Evolutionary conservation across 2,797 vertebrate genomes (phyloP).

Genomic region (Urosaurus nigricauda): DNA sequence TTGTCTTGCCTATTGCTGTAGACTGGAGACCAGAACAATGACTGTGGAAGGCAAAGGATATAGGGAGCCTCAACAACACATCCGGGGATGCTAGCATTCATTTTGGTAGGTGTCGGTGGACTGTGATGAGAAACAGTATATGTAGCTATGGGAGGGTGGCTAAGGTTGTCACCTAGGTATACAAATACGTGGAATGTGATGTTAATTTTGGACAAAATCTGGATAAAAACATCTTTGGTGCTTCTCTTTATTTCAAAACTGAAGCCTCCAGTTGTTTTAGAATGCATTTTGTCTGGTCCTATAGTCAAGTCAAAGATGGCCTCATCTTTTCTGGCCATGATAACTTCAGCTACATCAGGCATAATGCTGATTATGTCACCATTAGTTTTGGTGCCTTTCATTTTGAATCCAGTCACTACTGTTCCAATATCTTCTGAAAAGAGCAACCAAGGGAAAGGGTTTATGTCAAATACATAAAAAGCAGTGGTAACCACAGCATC

Average conservation of each 20-base stretch:
- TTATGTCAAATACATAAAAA: conserved; percentile 74
- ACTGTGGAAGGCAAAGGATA: conserved; percentile 70
- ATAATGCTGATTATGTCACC: conserved; percentile 21
- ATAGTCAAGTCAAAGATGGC: conserved; percentile 61
- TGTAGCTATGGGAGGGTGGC: conserved; percentile 34
- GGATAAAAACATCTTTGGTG: conserved; percentile 63
- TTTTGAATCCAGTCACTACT: conserved; percentile 69
- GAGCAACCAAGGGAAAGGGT: conserved; percentile 77
- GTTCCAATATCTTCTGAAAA: conserved; percentile 47
- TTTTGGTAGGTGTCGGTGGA: conserved; percentile 45
- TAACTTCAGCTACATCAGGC: conserved; percentile 64
- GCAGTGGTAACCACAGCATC: conserved; percentile 63
- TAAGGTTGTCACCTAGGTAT: conserved; percentile 54
- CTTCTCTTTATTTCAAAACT: conserved; percentile 63
- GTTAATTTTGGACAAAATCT: conserved; percentile 72
- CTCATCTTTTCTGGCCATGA: conserved; percentile 67
- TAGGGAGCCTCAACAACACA: conserved; percentile 64
- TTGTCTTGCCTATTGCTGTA: rapidly evolving
- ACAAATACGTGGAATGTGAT: conserved; percentile 66
- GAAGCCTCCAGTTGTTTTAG: conserved; percentile 71
- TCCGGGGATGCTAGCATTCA: neutral
- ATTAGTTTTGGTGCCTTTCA: conserved; percentile 32
- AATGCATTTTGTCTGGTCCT: conserved; percentile 44
- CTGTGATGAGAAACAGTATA: conserved; percentile 62
- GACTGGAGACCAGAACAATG: conserved; percentile 59